Evolutionary conservation across 2,888 invertebrate genomes (phyloP).

Genomic region (Cyclophora punctaria): DNA sequence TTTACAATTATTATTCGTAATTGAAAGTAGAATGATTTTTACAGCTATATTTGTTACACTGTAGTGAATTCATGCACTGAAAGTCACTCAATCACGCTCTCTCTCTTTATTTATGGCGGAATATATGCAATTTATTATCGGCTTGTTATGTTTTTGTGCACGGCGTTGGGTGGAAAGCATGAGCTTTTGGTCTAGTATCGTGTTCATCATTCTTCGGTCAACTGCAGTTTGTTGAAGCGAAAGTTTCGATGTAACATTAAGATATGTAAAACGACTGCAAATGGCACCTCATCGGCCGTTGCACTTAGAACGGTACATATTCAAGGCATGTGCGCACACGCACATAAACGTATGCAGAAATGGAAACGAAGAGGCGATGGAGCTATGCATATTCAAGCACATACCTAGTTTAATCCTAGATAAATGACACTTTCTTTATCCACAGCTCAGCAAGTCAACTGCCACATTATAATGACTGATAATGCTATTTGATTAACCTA

Average conservation of each 20-base stretch:
- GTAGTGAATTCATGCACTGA: slow-evolving; percentile 25
- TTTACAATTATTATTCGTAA: slow-evolving; percentile 1
- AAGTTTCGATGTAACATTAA: slow-evolving; percentile 46
- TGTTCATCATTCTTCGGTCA: slow-evolving; percentile 41
- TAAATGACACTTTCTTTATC: slow-evolving; percentile 25
- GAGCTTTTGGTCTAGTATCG: slow-evolving; percentile 26
- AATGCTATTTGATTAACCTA: neutral
- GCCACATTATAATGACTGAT: neutral
- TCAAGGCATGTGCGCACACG: slow-evolving; percentile 47
- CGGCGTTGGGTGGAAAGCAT: slow-evolving; percentile 35
- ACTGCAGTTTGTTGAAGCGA: slow-evolving; percentile 69
- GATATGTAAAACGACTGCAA: slow-evolving; percentile 57
- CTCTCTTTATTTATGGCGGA: slow-evolving; percentile 23
- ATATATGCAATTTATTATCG: slow-evolving; percentile 19
- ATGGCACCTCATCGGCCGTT: slow-evolving; percentile 46
- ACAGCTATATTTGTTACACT: slow-evolving; percentile 21
- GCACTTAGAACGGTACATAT: slow-evolving; percentile 58
- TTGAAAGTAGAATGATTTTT: slow-evolving; percentile 8
- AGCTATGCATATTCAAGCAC: slow-evolving; percentile 45
- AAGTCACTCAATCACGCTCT: slow-evolving; percentile 31
- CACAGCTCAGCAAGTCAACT: neutral
- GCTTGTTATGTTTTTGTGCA: slow-evolving; percentile 36
- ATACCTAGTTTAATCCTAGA: slow-evolving; percentile 32
- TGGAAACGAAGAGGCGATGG: slow-evolving; percentile 29
- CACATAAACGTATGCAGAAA: slow-evolving; percentile 45